A percentile compares a stretch with the other conserved stretches of the same genome.
Evolutionary conservation across 2,113 vertebrate genomes (phyloP).

Genomic region (Sphyrna mokarran): DNA sequence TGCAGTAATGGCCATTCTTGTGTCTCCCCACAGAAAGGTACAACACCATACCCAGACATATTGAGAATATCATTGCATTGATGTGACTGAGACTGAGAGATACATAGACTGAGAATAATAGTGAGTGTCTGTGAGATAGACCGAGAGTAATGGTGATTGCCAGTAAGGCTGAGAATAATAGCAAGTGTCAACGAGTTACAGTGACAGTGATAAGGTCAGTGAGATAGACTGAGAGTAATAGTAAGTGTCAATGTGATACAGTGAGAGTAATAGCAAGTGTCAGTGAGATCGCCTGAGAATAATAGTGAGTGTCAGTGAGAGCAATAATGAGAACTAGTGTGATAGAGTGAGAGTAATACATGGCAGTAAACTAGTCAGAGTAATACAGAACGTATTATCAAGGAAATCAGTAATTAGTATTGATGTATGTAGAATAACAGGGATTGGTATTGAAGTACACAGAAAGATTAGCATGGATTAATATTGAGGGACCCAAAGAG

Average conservation of each 20-base stretch:
- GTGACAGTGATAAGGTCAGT: background rate
- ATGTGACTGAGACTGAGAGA: background rate
- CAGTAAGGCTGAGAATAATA: too few relatives aligned
- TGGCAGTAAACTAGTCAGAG: too few relatives aligned
- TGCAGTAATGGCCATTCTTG: conserved; percentile 60
- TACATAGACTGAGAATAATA: too few relatives aligned
- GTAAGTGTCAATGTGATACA: background rate
- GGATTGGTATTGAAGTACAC: background rate
- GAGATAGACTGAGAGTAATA: background rate
- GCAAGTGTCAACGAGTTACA: too few relatives aligned
- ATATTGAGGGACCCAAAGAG: background rate
- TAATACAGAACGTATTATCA: too few relatives aligned
- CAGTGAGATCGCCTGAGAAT: background rate
- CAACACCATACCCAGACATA: background rate
- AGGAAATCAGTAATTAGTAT: background rate
- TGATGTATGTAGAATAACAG: background rate
- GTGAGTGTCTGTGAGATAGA: too few relatives aligned
- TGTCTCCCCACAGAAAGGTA: conserved; percentile 53
- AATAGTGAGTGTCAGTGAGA: background rate
- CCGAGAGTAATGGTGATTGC: too few relatives aligned
- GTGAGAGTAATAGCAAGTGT: too few relatives aligned
- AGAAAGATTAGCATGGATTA: background rate
- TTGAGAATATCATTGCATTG: background rate
- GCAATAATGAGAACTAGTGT: too few relatives aligned
- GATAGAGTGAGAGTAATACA: background rate